These are phyloP conservation scores for Scaptodrosophila lebanonensis DNA, from an alignment of 1,140 invertebrate species.

Conservation along the genomic window DNA sequence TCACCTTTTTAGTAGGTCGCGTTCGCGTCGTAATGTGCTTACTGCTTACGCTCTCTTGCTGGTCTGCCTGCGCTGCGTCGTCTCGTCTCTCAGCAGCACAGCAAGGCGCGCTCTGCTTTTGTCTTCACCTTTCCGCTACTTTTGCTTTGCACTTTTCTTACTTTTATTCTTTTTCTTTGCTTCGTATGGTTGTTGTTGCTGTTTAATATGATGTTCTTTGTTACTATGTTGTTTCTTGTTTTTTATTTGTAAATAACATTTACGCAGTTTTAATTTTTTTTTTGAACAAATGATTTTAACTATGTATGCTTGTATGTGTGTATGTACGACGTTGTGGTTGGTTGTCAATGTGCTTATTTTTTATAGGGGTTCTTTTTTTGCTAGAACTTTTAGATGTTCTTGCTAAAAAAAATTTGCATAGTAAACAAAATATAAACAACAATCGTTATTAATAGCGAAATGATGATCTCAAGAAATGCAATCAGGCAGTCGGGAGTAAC, in stretches of 20 bases:
- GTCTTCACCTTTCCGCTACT: slow-evolving; percentile 39
- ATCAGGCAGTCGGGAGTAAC: slow-evolving; percentile 8
- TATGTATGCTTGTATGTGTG: slow-evolving; percentile 9
- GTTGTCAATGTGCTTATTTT: slow-evolving; percentile 10
- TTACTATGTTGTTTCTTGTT: slow-evolving; percentile 1
- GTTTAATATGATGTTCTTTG: slow-evolving; percentile 5
- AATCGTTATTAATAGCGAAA: not conserved
- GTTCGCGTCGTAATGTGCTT: slow-evolving; percentile 55
- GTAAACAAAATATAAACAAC: slow-evolving; percentile 23
- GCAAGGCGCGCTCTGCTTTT: slow-evolving; percentile 9
- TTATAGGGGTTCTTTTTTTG: slow-evolving; percentile 4
- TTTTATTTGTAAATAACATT: too few species aligned
- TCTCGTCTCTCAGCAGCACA: not conserved
- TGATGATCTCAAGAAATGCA: too few species aligned
- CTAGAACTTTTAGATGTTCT: slow-evolving; percentile 13
- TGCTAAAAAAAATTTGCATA: slow-evolving; percentile 28
- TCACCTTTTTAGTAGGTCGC: slow-evolving; percentile 70
- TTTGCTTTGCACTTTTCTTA: slow-evolving; percentile 19
- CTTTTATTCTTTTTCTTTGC: slow-evolving; percentile 33
- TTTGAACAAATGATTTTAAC: slow-evolving; percentile 18
- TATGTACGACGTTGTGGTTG: slow-evolving; percentile 6
- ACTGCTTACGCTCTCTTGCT: slow-evolving; percentile 22
- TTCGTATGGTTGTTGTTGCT: slow-evolving; percentile 15
- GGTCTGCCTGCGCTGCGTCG: slow-evolving; percentile 22
- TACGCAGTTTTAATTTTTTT: not conserved